Evolutionary conservation across 2,113 vertebrate species (phyloP).

Genomic region (Takifugu bimaculatus): DNA sequence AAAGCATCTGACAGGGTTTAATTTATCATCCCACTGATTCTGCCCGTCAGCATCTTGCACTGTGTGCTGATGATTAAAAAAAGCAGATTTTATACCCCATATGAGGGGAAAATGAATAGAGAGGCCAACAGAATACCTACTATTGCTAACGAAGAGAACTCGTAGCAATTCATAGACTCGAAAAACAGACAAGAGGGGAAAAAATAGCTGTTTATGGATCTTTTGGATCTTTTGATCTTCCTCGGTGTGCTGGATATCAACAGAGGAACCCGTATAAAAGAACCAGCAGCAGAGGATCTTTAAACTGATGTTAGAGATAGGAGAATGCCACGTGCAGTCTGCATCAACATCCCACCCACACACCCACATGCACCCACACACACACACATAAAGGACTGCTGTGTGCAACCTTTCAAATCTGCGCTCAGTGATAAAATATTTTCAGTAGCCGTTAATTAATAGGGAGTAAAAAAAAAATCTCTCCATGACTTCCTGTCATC

Average conservation of each 20-base stretch:
- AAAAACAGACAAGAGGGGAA: background rate
- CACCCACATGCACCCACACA: background rate
- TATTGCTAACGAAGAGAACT: background rate
- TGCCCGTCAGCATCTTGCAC: conserved; percentile 1
- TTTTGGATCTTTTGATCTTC: too few species aligned
- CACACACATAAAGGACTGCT: background rate
- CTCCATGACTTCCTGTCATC: too few species aligned
- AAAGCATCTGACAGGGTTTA: conserved; percentile 11
- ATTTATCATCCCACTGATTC: background rate
- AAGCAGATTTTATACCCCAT: background rate
- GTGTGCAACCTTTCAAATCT: background rate
- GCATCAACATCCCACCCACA: background rate
- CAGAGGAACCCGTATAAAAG: too few species aligned
- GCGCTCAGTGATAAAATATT: background rate
- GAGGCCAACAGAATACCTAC: background rate
- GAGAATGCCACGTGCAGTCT: background rate
- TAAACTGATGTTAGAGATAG: background rate
- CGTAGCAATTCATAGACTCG: background rate
- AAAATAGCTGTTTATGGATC: background rate
- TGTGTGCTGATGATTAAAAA: conserved; percentile 14
- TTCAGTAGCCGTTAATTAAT: too few species aligned
- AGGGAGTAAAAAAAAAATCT: too few species aligned
- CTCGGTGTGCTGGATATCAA: too few species aligned
- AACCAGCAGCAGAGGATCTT: background rate
- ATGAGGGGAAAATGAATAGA: background rate